These are phyloP conservation scores for Porites lutea DNA, from an alignment of 64 coral and sea anemone genomes.

Conservation along the genomic window DNA sequence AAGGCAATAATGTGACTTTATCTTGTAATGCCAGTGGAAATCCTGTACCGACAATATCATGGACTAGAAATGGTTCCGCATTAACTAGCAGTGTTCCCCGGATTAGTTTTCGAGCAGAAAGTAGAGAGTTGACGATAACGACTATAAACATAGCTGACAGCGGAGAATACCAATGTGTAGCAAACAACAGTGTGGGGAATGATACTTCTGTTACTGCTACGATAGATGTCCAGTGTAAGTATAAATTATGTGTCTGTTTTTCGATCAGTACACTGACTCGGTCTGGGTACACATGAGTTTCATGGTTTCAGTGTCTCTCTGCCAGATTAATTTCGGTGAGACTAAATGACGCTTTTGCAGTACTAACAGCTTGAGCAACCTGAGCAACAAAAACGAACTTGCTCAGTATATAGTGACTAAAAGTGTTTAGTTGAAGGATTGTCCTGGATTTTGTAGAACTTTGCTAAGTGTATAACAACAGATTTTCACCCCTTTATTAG, in stretches of 20 bases:
- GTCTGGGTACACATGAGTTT: too few relatives aligned
- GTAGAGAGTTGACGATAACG: constrained; percentile 4
- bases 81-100: neutral
- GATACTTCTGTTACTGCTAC: neutral
- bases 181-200: neutral
- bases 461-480: too few relatives aligned
- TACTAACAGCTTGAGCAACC: too few relatives aligned
- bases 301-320: too few relatives aligned
- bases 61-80: neutral
- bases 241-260: neutral
- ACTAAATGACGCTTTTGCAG: too few relatives aligned
- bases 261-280: too few relatives aligned
- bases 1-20: constrained; percentile 13
- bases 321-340: too few relatives aligned
- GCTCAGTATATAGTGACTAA: too few relatives aligned
- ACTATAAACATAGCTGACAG: neutral
- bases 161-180: constrained; percentile 28
- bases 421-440: too few relatives aligned
- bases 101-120: neutral
- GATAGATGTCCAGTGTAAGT: constrained; percentile 48
- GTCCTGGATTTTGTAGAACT: too few relatives aligned
- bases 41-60: neutral
- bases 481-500: too few relatives aligned
- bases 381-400: too few relatives aligned
- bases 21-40: constrained; percentile 39